Percentiles rank a stretch among this genome's conserved stretches.
phyloP scores from a whole-genome alignment of 37 sponge, comb jelly and placozoan species.

The Halisarca cf. caerulea region DNA sequence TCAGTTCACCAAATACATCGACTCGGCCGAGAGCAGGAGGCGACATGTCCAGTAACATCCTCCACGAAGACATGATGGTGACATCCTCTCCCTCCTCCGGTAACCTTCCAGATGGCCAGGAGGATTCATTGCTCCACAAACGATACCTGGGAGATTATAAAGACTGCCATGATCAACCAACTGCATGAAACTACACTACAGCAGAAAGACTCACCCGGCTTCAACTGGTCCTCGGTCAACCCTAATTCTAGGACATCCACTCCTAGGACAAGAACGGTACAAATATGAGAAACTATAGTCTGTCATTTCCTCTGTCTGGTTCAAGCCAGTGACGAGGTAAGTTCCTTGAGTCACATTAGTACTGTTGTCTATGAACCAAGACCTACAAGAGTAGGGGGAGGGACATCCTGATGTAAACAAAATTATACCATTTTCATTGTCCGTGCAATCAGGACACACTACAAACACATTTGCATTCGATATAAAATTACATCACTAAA shows the following conservation, averaged over 20 bases:
- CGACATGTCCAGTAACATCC: conserved; percentile 73
- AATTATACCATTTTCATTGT: no score
- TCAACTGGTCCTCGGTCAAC: conserved; percentile 31
- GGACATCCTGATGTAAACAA: no score
- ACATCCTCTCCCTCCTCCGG: conserved; percentile 74
- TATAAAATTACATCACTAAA: no score
- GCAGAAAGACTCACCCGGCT: neutral
- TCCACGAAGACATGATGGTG: conserved; percentile 56
- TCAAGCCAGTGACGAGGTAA: conserved; percentile 69
- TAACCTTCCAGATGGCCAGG: conserved; percentile 55
- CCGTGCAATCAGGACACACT: no score
- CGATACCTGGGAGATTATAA: conserved; percentile 38
- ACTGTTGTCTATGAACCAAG: conserved; percentile 77
- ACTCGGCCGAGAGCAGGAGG: conserved; percentile 61
- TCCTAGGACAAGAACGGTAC: conserved; percentile 72
- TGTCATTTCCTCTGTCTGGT: conserved; percentile 22
- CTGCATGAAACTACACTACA: neutral
- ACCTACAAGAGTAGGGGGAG: conserved; percentile 23
- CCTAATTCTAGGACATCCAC: conserved; percentile 51
- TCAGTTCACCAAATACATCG: conserved; percentile 61
- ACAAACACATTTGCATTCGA: no score
- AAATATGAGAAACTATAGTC: conserved; percentile 47
- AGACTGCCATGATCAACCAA: neutral
- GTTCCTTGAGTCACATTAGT: conserved; percentile 47
- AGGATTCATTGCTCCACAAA: conserved; percentile 64